These are phyloP conservation scores for Hippopotamyrus pictus DNA, from an alignment of 2,797 vertebrate genomes.

Conservation along the genomic window DNA sequence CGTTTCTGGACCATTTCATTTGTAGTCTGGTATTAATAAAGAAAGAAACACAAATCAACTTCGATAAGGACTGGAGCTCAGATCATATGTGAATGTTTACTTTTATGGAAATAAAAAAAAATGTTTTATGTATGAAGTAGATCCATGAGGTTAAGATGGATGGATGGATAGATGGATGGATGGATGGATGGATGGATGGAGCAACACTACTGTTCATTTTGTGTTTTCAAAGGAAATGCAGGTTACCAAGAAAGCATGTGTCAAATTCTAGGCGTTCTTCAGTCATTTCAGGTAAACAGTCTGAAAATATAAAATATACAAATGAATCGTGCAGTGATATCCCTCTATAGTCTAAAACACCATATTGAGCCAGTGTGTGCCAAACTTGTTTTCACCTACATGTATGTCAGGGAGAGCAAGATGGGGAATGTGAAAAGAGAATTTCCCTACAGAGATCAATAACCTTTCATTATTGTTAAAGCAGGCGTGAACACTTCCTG, in stretches of 20 bases:
- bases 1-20: neutral
- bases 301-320: neutral
- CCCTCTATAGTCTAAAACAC: neutral
- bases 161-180: neutral
- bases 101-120: neutral
- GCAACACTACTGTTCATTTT: neutral
- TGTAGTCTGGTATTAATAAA: neutral
- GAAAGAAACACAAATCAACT: neutral
- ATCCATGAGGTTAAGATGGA: neutral
- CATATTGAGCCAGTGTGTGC: neutral
- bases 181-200: neutral
- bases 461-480: neutral
- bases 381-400: neutral
- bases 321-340: neutral
- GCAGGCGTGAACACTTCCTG: neutral
- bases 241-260: neutral
- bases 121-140: neutral
- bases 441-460: neutral
- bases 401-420: neutral
- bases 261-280: neutral
- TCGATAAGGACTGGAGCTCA: neutral
- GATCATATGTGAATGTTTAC: neutral
- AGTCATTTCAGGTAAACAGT: neutral
- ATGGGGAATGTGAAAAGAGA: neutral
- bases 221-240: neutral